Percentiles rank a stretch among this genome's conserved stretches.
Evolutionary conservation across 2,888 invertebrate species (phyloP).

Genomic region (Chaitophorus viminalis): DNA sequence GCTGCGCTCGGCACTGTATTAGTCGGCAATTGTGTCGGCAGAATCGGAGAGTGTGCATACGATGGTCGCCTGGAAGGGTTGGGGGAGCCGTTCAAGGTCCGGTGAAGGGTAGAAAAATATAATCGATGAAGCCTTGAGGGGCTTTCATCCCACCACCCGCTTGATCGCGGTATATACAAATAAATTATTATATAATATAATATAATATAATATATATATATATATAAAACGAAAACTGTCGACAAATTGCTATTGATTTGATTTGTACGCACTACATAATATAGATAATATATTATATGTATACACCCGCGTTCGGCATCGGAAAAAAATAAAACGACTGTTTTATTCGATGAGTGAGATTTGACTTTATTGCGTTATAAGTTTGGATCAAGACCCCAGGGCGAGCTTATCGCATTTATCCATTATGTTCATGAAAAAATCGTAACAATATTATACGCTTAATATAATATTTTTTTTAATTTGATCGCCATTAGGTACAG

Average conservation of each 20-base stretch:
- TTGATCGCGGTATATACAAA: not conserved
- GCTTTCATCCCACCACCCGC: slow-evolving; percentile 22
- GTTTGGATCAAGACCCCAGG: not conserved
- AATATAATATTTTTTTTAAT: too few relatives aligned
- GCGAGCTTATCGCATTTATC: not conserved
- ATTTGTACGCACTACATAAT: not conserved
- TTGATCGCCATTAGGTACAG: too few relatives aligned
- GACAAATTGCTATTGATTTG: slow-evolving; percentile 1
- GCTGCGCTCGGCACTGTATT: not conserved
- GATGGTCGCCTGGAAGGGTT: slow-evolving; percentile 27
- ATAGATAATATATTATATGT: not conserved
- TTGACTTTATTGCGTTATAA: not conserved
- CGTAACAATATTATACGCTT: too few relatives aligned
- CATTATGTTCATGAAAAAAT: too few relatives aligned
- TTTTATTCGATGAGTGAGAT: not conserved
- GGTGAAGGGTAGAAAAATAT: slow-evolving; percentile 36
- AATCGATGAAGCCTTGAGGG: slow-evolving; percentile 59
- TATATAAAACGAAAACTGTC: not conserved
- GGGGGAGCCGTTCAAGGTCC: slow-evolving; percentile 44
- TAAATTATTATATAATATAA: too few relatives aligned
- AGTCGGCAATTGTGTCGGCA: not conserved
- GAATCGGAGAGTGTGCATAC: too few relatives aligned
- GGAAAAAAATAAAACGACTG: not conserved
- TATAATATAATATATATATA: not conserved
- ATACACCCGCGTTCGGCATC: not conserved